Base-by-base conservation (phyloP, 1,140 invertebrate species). In the Chymomyza costata region DNA sequence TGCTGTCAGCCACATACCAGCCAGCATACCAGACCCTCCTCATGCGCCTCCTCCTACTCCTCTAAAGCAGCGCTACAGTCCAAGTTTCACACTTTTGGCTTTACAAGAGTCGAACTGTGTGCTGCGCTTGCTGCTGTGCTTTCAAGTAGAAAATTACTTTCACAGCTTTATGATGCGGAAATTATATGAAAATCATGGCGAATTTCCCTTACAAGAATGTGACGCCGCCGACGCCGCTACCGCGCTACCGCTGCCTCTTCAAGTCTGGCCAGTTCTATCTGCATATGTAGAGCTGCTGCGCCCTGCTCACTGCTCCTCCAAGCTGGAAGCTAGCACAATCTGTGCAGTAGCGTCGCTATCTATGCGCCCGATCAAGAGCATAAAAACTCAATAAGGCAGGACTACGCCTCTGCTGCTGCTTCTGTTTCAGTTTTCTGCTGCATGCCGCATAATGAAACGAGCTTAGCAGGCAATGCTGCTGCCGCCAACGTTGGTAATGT, bases 121-220 rank as follows among this genome's bases (percentile, higher is more conserved):
- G 25, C 34, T 74, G 55, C 61, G 65, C 60, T n/a, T n/a, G n/a
- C n/a, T n/a, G 21, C 45, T 74, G 71, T 80, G 71, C 71, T 78
- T 83, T 83, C 82, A 74, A 83, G 82, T 83, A 76, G 82, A 83
- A 83, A 83, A 83, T 83, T 83, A 83, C 82, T 83, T 83, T 83
- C 71, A 68, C 81, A 83, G 82, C 71, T 83, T 83, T 83, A 83
- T 83, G 82, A 83, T 83, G 82, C 82, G 82, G 82, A 83, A 83
- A 83, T 83, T 83, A 83, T 83, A 83, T 83, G 81, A 83, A 83
- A 83, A 83, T 78, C 71, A 78, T 78, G 71, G 71, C 71, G 71
- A 78, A 78, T 78, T 78, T 78, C 66, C 71, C 67, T 78, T 78
- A 57, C 71, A 78, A 76, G 70, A 65, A 74, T 68, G 70, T 53